Evolutionary conservation across 2,797 vertebrate genomes (phyloP).

Genomic region (Miichthys miiuy): DNA sequence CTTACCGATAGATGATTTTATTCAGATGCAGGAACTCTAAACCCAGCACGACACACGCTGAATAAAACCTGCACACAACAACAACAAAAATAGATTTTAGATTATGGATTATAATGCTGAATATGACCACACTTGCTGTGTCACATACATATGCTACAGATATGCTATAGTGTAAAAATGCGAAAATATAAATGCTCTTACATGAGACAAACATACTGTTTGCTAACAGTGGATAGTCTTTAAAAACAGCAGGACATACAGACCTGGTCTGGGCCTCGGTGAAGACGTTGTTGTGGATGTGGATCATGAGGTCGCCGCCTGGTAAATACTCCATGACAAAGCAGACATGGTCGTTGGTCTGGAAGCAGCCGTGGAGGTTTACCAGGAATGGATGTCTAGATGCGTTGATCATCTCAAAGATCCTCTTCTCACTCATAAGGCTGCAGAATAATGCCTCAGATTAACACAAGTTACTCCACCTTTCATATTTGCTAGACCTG

Average conservation of each 20-base stretch:
- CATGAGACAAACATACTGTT: background rate
- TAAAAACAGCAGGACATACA: constrained; percentile 3
- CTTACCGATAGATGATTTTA: constrained; percentile 94
- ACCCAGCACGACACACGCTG: constrained; percentile 79
- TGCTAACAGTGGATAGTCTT: background rate
- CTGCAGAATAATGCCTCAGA: constrained; percentile 69
- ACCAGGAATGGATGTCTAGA: constrained; percentile 93
- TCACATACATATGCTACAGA: too few species aligned
- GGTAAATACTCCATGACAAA: constrained; percentile 94
- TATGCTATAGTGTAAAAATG: background rate
- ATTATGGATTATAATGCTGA: background rate
- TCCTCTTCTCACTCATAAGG: constrained; percentile 94
- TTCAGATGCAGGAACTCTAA: constrained; percentile 94
- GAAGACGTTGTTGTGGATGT: constrained; percentile 92
- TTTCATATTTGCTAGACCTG: background rate
- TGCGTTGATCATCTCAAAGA: constrained; percentile 91
- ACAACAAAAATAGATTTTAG: background rate
- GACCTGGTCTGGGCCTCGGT: constrained; percentile 87
- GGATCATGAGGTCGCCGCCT: constrained; percentile 95
- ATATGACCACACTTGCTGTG: background rate
- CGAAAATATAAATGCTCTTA: background rate
- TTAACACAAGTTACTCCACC: background rate
- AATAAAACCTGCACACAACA: constrained; percentile 76
- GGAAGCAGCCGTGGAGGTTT: constrained; percentile 93
- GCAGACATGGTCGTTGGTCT: constrained; percentile 91